A percentile compares a stretch with the other conserved stretches of the same genome.
These are phyloP conservation scores for Drosophila neutralis DNA, from an alignment of 2,888 invertebrate species.

Conservation along the genomic window DNA sequence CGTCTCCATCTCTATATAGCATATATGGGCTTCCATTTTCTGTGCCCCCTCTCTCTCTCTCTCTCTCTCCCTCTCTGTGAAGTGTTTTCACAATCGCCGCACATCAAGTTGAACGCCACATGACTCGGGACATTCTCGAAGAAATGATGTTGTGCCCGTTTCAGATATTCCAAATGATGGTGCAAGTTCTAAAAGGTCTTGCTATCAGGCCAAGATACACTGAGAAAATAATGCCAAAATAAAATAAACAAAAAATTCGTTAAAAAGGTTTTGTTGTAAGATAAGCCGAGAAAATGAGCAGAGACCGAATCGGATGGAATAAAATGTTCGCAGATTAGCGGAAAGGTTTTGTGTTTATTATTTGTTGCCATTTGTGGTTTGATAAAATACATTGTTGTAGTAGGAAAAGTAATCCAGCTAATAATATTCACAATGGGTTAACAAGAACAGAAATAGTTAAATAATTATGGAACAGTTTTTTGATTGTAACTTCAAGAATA, in stretches of 20 bases:
- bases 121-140: constrained; percentile 40
- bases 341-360: background rate
- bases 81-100: constrained; percentile 62
- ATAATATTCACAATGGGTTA: background rate
- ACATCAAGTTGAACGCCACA: constrained; percentile 40
- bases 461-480: background rate
- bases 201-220: constrained; percentile 18
- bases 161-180: constrained; percentile 44
- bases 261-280: background rate
- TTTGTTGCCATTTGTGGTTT: background rate
- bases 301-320: background rate
- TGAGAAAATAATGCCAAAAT: constrained; percentile 1
- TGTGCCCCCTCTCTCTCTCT: constrained; percentile 4
- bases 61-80: background rate
- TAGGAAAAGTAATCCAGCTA: background rate
- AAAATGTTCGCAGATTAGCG: background rate
- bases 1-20: constrained; percentile 11
- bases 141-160: constrained; percentile 48
- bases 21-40: constrained; percentile 49
- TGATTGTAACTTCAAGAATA: background rate
- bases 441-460: background rate
- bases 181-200: constrained; percentile 53
- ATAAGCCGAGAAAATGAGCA: background rate
- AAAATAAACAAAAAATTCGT: background rate
- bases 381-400: background rate